Evolutionary conservation across 2,888 invertebrate genomes (phyloP).

Genomic region (Galeruca laticollis): DNA sequence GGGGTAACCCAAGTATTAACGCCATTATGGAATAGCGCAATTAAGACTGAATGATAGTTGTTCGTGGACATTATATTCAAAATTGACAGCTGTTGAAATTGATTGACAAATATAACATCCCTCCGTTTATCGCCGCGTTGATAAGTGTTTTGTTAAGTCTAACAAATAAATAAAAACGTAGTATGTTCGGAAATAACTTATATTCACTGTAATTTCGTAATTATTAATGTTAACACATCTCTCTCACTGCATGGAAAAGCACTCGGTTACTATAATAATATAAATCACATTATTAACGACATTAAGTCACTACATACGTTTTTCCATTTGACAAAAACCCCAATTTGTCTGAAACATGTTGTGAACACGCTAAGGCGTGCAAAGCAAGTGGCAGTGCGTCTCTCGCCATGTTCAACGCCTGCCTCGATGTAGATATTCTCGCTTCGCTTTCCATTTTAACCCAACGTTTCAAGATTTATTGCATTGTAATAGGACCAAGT

Average conservation of each 20-base stretch:
- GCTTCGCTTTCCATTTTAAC: conserved; percentile 53
- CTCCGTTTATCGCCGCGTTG: too few relatives aligned
- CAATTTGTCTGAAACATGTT: conserved; percentile 64
- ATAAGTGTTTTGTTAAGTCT: too few relatives aligned
- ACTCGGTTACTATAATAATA: conserved; percentile 3
- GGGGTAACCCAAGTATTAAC: too few relatives aligned
- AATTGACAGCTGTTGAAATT: too few relatives aligned
- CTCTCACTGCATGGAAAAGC: background rate
- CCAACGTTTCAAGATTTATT: conserved; percentile 69
- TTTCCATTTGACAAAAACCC: conserved; percentile 45
- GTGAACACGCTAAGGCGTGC: conserved; percentile 58
- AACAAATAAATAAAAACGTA: too few relatives aligned
- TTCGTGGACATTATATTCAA: too few relatives aligned
- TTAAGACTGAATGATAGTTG: too few relatives aligned
- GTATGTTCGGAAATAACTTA: too few relatives aligned
- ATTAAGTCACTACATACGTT: conserved; percentile 32
- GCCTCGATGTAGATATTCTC: conserved; percentile 61
- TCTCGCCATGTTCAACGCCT: conserved; percentile 32
- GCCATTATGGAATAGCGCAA: too few relatives aligned
- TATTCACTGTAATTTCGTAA: too few relatives aligned
- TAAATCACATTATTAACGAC: conserved; percentile 24
- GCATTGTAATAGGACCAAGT: conserved; percentile 74
- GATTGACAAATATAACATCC: too few relatives aligned
- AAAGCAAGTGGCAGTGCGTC: conserved; percentile 33
- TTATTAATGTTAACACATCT: background rate